Evolutionary conservation across 2,113 vertebrate genomes (phyloP).

Genomic region (Meles meles): DNA sequence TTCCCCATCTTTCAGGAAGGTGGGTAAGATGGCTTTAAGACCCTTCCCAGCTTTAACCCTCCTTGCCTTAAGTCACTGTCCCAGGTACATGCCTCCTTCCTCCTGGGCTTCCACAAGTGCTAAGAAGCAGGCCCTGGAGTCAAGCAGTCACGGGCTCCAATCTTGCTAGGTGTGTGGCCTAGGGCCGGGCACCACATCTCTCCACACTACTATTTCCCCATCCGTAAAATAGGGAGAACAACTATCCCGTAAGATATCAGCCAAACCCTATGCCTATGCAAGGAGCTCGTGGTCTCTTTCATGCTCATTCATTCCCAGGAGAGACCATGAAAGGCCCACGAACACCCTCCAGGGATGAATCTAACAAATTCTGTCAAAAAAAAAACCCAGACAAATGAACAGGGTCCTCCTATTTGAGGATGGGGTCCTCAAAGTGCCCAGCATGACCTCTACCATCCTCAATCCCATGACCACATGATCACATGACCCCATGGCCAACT

Average conservation of each 20-base stretch:
- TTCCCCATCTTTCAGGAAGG: background rate
- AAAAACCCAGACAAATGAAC: background rate
- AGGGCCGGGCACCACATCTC: background rate
- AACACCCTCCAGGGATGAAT: background rate
- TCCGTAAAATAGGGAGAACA: background rate
- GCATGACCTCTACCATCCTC: background rate
- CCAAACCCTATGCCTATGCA: background rate
- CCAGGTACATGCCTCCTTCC: background rate
- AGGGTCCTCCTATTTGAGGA: background rate
- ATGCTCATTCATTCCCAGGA: background rate
- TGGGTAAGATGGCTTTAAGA: background rate
- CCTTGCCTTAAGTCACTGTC: background rate
- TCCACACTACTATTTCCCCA: background rate
- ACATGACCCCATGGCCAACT: background rate
- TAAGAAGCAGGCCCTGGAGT: background rate
- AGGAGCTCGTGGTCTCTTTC: background rate
- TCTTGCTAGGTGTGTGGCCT: background rate
- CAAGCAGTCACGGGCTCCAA: background rate
- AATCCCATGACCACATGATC: background rate
- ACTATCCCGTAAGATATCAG: background rate
- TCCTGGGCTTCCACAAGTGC: background rate
- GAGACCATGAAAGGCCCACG: background rate
- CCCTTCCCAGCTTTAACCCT: background rate
- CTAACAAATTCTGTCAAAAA: background rate
- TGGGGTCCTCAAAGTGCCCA: background rate